These are phyloP conservation scores for Drosophila bifasciata DNA, from an alignment of 1,140 invertebrate species.

Conservation along the genomic window DNA sequence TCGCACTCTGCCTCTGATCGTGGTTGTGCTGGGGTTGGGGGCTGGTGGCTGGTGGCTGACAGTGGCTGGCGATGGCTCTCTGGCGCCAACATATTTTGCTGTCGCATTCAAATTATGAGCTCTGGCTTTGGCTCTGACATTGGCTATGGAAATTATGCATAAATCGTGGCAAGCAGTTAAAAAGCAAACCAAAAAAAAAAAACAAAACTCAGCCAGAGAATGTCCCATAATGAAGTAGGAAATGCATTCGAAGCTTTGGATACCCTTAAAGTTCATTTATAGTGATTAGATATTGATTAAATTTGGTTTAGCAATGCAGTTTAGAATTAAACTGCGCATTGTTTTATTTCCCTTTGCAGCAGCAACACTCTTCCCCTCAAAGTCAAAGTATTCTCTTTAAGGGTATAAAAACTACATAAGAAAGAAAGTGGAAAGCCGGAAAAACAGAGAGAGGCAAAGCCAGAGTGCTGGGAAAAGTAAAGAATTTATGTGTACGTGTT, in stretches of 20 bases:
- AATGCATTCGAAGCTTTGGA: too few relatives aligned
- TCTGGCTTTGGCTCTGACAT: constrained; percentile 50
- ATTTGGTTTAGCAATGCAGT: too few relatives aligned
- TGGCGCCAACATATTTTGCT: constrained; percentile 80
- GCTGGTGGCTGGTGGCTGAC: too few relatives aligned
- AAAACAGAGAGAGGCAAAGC: constrained; percentile 13
- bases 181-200: constrained; percentile 7
- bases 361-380: too few relatives aligned
- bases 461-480: constrained; percentile 22
- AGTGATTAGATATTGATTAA: too few relatives aligned
- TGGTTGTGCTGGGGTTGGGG: too few relatives aligned
- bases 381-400: too few relatives aligned
- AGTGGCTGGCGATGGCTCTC: neutral
- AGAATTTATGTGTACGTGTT: constrained; percentile 69
- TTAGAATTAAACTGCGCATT: too few relatives aligned
- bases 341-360: too few relatives aligned
- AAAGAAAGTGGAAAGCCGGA: constrained; percentile 35
- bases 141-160: constrained; percentile 68
- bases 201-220: constrained; percentile 13
- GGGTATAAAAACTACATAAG: constrained; percentile 7
- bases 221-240: neutral
- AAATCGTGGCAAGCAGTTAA: constrained; percentile 51
- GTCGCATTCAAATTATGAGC: constrained; percentile 76
- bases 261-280: too few relatives aligned
- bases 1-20: too few relatives aligned